phyloP scores from a whole-genome alignment of 2,797 vertebrate genomes.

The Dermochelys coriacea region DNA sequence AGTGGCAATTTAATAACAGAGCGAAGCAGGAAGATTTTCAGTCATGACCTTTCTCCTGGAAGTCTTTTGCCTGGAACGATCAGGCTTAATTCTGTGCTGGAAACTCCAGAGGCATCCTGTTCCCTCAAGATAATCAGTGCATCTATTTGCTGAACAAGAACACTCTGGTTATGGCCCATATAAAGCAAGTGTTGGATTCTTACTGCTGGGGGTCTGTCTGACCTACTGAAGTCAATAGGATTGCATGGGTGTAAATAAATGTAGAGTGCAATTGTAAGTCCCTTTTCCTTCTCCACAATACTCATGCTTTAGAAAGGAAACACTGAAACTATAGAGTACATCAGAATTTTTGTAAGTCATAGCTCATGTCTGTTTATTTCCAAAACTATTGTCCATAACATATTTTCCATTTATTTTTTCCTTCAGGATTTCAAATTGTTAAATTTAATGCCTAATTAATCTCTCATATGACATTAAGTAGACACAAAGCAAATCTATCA shows the following conservation, averaged over 20 bases:
- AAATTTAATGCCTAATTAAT: slow-evolving; percentile 72
- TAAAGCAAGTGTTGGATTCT: neutral
- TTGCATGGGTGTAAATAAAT: neutral
- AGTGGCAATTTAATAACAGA: neutral
- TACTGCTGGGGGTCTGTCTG: neutral
- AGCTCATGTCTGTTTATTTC: neutral
- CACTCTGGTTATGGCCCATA: neutral
- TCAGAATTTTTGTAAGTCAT: neutral
- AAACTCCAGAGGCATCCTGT: neutral
- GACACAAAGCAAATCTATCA: slow-evolving; percentile 54
- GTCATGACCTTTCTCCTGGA: neutral
- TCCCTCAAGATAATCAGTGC: neutral
- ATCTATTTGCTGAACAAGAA: neutral
- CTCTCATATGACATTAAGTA: slow-evolving; percentile 39
- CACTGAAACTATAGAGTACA: neutral
- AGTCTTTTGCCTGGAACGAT: slow-evolving; percentile 7
- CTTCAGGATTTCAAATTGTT: slow-evolving; percentile 29
- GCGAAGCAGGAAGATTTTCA: neutral
- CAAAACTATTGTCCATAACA: slow-evolving; percentile 1
- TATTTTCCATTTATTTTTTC: neutral
- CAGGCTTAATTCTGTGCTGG: neutral
- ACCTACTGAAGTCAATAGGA: neutral
- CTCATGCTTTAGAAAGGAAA: neutral
- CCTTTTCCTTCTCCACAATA: neutral
- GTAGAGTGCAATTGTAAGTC: neutral